phyloP scores from a whole-genome alignment of 2,797 vertebrate species.

The Furcifer pardalis region DNA sequence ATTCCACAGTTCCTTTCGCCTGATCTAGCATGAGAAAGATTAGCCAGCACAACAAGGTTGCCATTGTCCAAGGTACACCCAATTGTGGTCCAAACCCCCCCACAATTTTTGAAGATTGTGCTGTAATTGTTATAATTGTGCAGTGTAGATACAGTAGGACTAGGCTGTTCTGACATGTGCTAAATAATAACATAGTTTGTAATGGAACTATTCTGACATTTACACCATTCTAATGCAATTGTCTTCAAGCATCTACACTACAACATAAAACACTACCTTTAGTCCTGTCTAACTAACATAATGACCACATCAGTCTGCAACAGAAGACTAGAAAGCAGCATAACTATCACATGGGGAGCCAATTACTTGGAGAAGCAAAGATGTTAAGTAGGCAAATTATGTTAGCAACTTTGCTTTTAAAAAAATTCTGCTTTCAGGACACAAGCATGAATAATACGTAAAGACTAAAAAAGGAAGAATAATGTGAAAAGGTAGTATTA shows the following conservation, averaged over 20 bases:
- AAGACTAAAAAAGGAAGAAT: constrained; percentile 69
- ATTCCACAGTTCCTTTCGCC: too few relatives aligned
- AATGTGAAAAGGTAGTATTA: constrained; percentile 61
- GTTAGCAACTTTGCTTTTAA: constrained; percentile 51
- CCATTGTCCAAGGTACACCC: too few relatives aligned
- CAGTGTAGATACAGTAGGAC: not conserved
- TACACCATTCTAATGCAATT: not conserved
- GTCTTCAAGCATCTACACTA: constrained; percentile 22
- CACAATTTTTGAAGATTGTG: too few relatives aligned
- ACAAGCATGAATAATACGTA: constrained; percentile 63
- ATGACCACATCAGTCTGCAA: constrained; percentile 10
- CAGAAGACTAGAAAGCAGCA: constrained; percentile 67
- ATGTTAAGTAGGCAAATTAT: constrained; percentile 13
- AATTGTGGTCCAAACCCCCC: too few relatives aligned
- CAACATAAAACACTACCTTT: constrained; percentile 3
- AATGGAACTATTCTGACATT: not conserved
- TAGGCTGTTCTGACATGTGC: not conserved
- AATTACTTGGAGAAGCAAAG: constrained; percentile 72
- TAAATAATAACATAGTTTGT: constrained; percentile 1
- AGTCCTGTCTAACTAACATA: constrained; percentile 26
- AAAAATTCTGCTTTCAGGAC: constrained; percentile 41
- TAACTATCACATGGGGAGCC: constrained; percentile 61
- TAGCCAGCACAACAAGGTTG: too few relatives aligned
- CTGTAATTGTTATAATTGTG: too few relatives aligned
- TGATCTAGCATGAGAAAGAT: too few relatives aligned